These are phyloP conservation scores for Onthophagus taurus DNA, from an alignment of 1,140 invertebrate species.

Conservation along the genomic window DNA sequence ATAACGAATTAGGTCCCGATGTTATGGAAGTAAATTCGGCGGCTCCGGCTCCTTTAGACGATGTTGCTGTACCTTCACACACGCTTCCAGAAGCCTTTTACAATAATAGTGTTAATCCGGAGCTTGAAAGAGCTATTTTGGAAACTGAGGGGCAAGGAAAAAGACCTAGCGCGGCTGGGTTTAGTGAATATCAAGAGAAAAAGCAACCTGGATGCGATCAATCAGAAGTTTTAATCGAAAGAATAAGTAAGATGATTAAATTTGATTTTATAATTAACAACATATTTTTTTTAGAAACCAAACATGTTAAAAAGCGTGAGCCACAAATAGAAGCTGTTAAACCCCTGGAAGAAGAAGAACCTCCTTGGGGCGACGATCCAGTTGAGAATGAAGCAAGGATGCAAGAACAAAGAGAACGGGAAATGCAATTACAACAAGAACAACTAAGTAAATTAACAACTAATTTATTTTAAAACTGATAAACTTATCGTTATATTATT, in stretches of 20 bases:
- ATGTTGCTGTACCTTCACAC: conserved; percentile 28
- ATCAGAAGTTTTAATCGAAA: not conserved
- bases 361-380: not conserved
- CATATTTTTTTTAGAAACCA: not conserved
- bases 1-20: too few relatives aligned
- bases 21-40: conserved; percentile 9
- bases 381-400: too few relatives aligned
- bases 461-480: not conserved
- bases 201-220: too few relatives aligned
- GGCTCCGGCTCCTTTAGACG: conserved; percentile 25
- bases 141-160: not conserved
- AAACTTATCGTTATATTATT: conserved; percentile 11
- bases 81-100: conserved; percentile 19
- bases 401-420: too few relatives aligned
- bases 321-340: not conserved
- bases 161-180: conserved; percentile 25
- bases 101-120: not conserved
- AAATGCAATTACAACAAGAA: too few relatives aligned
- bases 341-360: not conserved
- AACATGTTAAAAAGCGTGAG: not conserved
- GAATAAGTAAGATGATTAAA: not conserved
- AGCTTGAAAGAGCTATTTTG: conserved; percentile 5
- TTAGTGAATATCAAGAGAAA: conserved; percentile 18
- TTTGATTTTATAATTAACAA: not conserved
- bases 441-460: too few relatives aligned